Conservation (phyloP, 1,140 invertebrate genomes). For the Asbolus verrucosus region DNA sequence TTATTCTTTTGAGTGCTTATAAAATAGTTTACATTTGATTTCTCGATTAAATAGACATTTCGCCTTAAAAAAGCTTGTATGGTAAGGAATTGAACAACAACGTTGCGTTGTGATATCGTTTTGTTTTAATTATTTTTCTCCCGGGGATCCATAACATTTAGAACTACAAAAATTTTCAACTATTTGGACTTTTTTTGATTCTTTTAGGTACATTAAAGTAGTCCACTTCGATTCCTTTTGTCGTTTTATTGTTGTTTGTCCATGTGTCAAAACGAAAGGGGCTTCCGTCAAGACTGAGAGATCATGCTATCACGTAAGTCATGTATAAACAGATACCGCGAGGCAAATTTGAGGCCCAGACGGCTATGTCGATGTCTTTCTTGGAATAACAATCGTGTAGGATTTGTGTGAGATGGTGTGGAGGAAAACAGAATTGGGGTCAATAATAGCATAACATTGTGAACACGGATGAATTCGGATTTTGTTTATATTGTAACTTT, state of each 20-base stretch:
- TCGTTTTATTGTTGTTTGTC: too few relatives aligned
- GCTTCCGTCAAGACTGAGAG: not conserved
- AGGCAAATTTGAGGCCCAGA: not conserved
- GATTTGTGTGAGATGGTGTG: not conserved
- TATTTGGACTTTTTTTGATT: too few relatives aligned
- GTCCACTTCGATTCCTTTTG: too few relatives aligned
- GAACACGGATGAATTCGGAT: conserved; percentile 5
- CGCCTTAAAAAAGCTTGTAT: not conserved
- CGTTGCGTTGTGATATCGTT: not conserved
- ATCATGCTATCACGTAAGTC: not conserved
- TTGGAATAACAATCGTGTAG: conserved; percentile 17
- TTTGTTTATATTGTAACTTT: conserved; percentile 27
- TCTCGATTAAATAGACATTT: conserved; percentile 13
- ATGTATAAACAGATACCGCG: conserved; percentile 14
- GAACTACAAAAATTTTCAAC: too few relatives aligned
- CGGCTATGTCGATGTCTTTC: conserved; percentile 2
- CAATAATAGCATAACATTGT: conserved; percentile 15
- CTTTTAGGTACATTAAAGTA: too few relatives aligned
- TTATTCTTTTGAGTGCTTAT: conserved; percentile 1
- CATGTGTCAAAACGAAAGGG: too few relatives aligned
- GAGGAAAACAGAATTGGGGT: conserved; percentile 26
- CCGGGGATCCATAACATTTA: too few relatives aligned
- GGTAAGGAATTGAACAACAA: too few relatives aligned
- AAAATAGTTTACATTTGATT: conserved; percentile 11
- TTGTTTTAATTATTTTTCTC: conserved; percentile 8